Conservation (phyloP, 2,113 vertebrate genomes). For the Rafetus swinhoei region DNA sequence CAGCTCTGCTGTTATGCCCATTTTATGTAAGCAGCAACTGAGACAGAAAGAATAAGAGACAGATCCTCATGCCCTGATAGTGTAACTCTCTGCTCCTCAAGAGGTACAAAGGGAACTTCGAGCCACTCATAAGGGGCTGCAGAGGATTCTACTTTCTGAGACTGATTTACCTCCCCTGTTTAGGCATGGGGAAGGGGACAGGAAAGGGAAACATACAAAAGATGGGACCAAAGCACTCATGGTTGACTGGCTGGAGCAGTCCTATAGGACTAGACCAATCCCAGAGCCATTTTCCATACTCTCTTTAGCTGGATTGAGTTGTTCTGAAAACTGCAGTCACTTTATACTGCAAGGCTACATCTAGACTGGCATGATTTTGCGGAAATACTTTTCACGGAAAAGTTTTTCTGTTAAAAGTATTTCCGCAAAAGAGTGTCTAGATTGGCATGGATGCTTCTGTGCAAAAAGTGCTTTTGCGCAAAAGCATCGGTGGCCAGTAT, state of each 20-base stretch:
- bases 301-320: background rate
- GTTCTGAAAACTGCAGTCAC: background rate
- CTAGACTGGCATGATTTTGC: no score
- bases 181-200: background rate
- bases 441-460: no score
- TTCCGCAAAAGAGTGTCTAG: no score
- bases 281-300: background rate
- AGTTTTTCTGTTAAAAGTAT: no score
- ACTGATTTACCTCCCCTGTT: rapidly evolving
- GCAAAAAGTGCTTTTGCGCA: no score
- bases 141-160: background rate
- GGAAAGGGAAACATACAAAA: background rate
- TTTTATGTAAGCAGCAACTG: background rate
- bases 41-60: rapidly evolving
- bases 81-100: background rate
- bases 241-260: background rate
- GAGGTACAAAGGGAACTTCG: background rate
- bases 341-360: background rate
- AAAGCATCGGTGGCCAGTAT: no score
- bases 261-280: background rate
- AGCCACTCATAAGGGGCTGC: background rate
- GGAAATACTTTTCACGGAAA: no score
- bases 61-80: background rate
- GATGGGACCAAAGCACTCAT: background rate
- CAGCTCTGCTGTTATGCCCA: background rate